Percentiles rank a stretch among this genome's conserved stretches.
These are phyloP conservation scores for Cephus cinctus DNA, from an alignment of 1,140 invertebrate species.

Conservation along the genomic window DNA sequence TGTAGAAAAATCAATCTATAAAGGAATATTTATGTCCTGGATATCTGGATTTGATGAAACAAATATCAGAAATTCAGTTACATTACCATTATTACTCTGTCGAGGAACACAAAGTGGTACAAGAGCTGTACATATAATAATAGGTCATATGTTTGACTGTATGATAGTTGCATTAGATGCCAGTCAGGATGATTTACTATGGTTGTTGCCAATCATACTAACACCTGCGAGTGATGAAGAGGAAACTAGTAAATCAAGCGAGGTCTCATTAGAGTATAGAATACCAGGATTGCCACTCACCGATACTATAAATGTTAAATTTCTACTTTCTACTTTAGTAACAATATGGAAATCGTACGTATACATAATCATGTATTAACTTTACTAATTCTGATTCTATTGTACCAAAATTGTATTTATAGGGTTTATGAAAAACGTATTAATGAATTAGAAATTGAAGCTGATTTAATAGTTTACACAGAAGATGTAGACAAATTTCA, in stretches of 20 bases:
- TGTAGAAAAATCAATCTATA: constrained; percentile 33
- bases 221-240: constrained; percentile 15
- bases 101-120: constrained; percentile 36
- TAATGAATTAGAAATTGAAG: constrained; percentile 6
- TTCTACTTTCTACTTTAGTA: constrained; percentile 19
- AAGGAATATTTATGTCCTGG: constrained; percentile 42
- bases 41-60: constrained; percentile 4
- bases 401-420: constrained; percentile 14
- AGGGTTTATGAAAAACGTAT: constrained; percentile 22
- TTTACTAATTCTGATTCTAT: constrained; percentile 1
- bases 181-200: constrained; percentile 36
- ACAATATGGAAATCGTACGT: constrained; percentile 36
- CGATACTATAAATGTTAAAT: constrained; percentile 33
- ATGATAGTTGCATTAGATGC: constrained; percentile 27
- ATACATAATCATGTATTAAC: constrained; percentile 2
- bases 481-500: constrained; percentile 36
- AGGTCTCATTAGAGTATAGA: constrained; percentile 33
- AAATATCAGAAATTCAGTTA: constrained; percentile 15
- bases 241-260: constrained; percentile 10
- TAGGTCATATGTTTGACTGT: constrained; percentile 45
- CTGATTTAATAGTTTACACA: constrained; percentile 4
- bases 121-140: constrained; percentile 29
- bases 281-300: constrained; percentile 30
- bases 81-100: constrained; percentile 40
- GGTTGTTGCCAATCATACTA: constrained; percentile 39